Conservation (phyloP, 1,140 invertebrate genomes). For the Phocides pigmalion region DNA sequence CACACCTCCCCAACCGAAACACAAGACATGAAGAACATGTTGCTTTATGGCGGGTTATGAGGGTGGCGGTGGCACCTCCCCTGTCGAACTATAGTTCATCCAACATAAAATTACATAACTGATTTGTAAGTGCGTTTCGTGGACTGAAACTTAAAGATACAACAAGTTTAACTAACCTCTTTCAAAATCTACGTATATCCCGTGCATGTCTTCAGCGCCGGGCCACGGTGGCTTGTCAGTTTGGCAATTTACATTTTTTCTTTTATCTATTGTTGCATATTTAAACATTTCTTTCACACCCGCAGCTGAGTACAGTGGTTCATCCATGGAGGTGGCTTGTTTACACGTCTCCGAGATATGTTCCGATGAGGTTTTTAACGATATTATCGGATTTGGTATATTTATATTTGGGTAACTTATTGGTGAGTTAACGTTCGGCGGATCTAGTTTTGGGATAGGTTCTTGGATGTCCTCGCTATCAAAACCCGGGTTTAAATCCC, state of each 20-base stretch:
- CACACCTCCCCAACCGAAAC: too few relatives aligned
- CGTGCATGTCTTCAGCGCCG: constrained; percentile 53
- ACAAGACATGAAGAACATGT: too few relatives aligned
- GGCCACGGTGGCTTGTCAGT: constrained; percentile 53
- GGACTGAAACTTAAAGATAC: too few relatives aligned
- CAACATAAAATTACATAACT: too few relatives aligned
- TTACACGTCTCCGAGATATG: constrained; percentile 41
- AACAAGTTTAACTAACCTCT: constrained; percentile 46
- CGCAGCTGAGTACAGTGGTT: constrained; percentile 67
- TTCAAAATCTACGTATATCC: constrained; percentile 63
- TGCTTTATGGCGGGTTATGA: too few relatives aligned
- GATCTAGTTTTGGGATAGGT: constrained; percentile 34
- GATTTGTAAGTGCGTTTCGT: too few relatives aligned
- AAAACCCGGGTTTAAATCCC: constrained; percentile 67
- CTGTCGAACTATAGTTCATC: too few relatives aligned
- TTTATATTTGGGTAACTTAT: constrained; percentile 54
- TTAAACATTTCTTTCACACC: constrained; percentile 45
- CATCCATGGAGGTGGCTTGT: constrained; percentile 78
- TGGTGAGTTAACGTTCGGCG: constrained; percentile 46
- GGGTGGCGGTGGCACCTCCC: too few relatives aligned
- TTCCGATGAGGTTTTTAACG: constrained; percentile 62
- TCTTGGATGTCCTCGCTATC: constrained; percentile 73
- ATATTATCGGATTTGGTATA: constrained; percentile 80
- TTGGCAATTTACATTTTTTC: constrained; percentile 53
- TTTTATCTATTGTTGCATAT: constrained; percentile 30